Conservation (phyloP, 1,140 invertebrate genomes). For the Danaus plexippus region DNA sequence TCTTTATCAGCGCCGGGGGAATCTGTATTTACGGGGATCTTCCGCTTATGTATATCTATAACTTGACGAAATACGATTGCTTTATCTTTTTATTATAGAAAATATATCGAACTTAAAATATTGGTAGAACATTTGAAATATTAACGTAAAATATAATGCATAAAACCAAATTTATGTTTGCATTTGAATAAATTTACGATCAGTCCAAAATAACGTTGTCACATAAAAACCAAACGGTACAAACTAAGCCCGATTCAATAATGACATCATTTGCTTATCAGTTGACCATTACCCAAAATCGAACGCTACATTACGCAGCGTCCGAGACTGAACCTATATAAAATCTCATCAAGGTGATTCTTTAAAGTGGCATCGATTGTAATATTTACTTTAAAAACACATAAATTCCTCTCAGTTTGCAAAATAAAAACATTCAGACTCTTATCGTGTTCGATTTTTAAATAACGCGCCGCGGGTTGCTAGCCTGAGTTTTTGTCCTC, state of each 20-base stretch:
- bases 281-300: conserved; percentile 69
- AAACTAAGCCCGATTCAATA: conserved; percentile 58
- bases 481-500: conserved; percentile 60
- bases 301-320: conserved; percentile 62
- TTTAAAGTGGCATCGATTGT: conserved; percentile 53
- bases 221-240: conserved; percentile 35
- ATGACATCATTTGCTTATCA: conserved; percentile 69
- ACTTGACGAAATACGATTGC: conserved; percentile 43
- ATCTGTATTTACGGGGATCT: conserved; percentile 32
- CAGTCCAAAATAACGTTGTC: conserved; percentile 14
- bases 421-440: conserved; percentile 67
- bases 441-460: conserved; percentile 71
- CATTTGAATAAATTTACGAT: conserved; percentile 1
- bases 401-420: conserved; percentile 67
- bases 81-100: background rate
- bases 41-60: conserved; percentile 44
- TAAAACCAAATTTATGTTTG: conserved; percentile 1
- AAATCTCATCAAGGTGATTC: conserved; percentile 60
- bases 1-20: conserved; percentile 66
- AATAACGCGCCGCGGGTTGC: conserved; percentile 64
- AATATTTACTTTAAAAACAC: conserved; percentile 62
- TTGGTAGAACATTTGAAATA: too few relatives aligned
- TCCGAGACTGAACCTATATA: conserved; percentile 55
- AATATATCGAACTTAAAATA: conserved; percentile 4
- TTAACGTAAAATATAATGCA: background rate